Base-by-base conservation (phyloP, 1,140 invertebrate genomes). In the Trialeurodes vaporariorum region DNA sequence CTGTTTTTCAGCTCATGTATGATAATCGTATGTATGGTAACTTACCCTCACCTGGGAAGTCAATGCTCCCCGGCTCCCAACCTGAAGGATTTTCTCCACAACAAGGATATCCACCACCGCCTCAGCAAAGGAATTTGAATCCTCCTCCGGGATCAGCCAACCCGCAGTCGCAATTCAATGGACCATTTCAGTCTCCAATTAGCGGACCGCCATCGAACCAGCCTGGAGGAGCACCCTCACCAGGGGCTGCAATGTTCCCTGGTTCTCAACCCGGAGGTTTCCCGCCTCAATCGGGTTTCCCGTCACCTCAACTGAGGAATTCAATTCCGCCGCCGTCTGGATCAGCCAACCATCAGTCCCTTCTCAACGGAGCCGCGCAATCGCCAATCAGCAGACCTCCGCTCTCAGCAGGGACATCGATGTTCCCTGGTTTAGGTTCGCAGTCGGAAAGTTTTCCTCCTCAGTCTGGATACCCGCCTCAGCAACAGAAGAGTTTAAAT, bases 401-500 rank as follows among this genome's bases (percentile, higher is more conserved):
- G 67, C 70, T 68, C 5, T 76, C 71, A 23, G 68, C 72, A 61
- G n/a, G n/a, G n/a, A n/a, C n/a, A n/a, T n/a, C 65, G 69, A 27
- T 75, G 71, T 27, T 75, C 73, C 70, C 74, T 70, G n/a, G n/a
- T n/a, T n/a, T n/a, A n/a, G 70, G 70, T 25, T 49, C 68, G 9
- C 68, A 70, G 40, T 69, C 64, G 66, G 62, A 65, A 40, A 71
- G 70, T 27, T 71, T 71, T 61, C 73, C 74, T 13, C 72, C 71
- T 61, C 73, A 71, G 68, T 70, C 72, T 58, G 72, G 73, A 49
- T 62, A 69, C 27, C 66, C 71, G 24, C 76, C 78, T 24, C 77
- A 72, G 25, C n/a, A n/a, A n/a, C 75, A 76, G 58, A 66, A 74
- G 26, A 75, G 78, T 66, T 80, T 64, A 25, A 17, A 59, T 66